These are phyloP conservation scores for Abrostola tripartita DNA, from an alignment of 2,888 invertebrate genomes.

Conservation along the genomic window DNA sequence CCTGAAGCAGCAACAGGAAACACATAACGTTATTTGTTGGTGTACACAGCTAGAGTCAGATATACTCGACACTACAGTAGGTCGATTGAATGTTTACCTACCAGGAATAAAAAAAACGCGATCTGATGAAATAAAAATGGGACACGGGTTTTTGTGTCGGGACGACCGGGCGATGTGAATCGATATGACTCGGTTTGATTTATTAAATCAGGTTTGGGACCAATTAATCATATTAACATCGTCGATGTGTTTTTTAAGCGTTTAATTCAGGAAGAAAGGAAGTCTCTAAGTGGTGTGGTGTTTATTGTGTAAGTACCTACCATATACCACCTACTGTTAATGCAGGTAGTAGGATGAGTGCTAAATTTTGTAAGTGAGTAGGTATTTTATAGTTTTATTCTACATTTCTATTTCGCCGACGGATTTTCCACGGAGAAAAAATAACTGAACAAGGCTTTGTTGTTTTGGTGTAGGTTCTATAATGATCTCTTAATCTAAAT, in stretches of 20 bases:
- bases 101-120: constrained; percentile 20
- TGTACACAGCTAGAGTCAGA: neutral
- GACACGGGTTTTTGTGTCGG: constrained; percentile 38
- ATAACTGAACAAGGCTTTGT: too few species aligned
- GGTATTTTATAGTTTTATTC: too few species aligned
- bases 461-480: too few species aligned
- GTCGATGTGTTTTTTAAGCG: neutral
- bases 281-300: too few species aligned
- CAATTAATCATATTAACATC: neutral
- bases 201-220: constrained; percentile 3
- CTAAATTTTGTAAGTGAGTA: too few species aligned
- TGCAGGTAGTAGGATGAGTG: too few species aligned
- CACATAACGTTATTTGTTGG: neutral
- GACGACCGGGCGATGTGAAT: constrained; percentile 21
- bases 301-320: too few species aligned
- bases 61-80: constrained; percentile 20
- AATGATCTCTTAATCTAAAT: too few species aligned
- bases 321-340: too few species aligned
- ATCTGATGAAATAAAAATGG: constrained; percentile 27
- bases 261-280: too few species aligned
- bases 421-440: too few species aligned
- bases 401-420: too few species aligned
- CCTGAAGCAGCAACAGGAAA: neutral
- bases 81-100: constrained; percentile 14
- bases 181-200: constrained; percentile 22